These are phyloP conservation scores for Linnaemya vulpina DNA, from an alignment of 2,888 invertebrate genomes.

Conservation along the genomic window DNA sequence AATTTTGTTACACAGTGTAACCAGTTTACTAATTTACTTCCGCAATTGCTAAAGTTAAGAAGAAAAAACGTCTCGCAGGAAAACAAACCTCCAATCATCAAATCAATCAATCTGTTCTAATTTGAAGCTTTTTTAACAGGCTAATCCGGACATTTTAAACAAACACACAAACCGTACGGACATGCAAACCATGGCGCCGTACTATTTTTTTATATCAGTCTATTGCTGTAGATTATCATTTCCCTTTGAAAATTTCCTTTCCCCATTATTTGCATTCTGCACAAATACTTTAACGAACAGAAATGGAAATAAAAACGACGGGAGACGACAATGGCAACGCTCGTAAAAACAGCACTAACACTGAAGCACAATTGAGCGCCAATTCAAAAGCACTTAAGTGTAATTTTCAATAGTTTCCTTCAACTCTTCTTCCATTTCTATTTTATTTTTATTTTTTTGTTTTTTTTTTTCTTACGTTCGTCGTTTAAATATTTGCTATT, in stretches of 20 bases:
- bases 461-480: slow-evolving; percentile 7
- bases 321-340: slow-evolving; percentile 26
- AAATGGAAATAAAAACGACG: slow-evolving; percentile 19
- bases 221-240: slow-evolving; percentile 35
- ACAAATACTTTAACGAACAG: slow-evolving; percentile 35
- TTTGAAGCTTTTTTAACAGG: slow-evolving; percentile 16
- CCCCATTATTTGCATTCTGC: slow-evolving; percentile 39
- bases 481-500: slow-evolving; percentile 14
- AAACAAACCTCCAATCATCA: not conserved
- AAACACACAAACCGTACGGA: slow-evolving; percentile 3
- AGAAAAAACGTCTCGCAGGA: not conserved
- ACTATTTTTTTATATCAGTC: slow-evolving; percentile 11
- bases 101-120: slow-evolving; percentile 37
- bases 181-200: slow-evolving; percentile 32
- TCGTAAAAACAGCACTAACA: slow-evolving; percentile 37
- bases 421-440: slow-evolving; percentile 19
- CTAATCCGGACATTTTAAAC: slow-evolving; percentile 13
- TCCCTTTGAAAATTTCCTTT: slow-evolving; percentile 18
- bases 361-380: slow-evolving; percentile 60
- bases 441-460: slow-evolving; percentile 7
- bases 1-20: not conserved
- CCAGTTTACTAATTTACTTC: no score
- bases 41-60: not conserved
- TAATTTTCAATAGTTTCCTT: slow-evolving; percentile 62
- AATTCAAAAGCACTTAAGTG: slow-evolving; percentile 70